Evolutionary conservation across 2,113 vertebrate genomes (phyloP).

Genomic region (Dicaeum eximium): DNA sequence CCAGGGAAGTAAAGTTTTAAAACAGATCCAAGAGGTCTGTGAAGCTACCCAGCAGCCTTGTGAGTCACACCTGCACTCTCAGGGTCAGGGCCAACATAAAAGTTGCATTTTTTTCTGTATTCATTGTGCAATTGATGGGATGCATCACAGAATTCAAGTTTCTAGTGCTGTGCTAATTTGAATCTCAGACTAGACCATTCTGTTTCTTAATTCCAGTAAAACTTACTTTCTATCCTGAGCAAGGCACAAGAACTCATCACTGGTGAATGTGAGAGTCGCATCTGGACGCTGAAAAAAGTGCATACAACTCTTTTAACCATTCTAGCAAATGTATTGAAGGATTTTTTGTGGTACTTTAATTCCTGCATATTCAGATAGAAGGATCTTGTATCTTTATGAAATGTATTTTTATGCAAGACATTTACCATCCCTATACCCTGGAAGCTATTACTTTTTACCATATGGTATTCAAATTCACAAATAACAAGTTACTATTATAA

Average conservation of each 20-base stretch:
- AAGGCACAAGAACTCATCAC: background rate
- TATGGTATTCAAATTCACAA: background rate
- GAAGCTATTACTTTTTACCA: background rate
- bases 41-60: background rate
- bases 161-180: background rate
- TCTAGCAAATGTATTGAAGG: background rate
- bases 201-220: background rate
- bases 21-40: background rate
- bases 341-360: background rate
- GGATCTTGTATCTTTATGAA: background rate
- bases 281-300: background rate
- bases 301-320: background rate
- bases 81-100: background rate
- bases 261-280: background rate
- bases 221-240: background rate
- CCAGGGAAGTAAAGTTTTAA: background rate
- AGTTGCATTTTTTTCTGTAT: background rate
- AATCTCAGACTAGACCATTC: background rate
- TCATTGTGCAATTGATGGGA: background rate
- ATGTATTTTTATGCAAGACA: background rate
- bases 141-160: background rate
- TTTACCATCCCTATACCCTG: background rate
- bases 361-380: background rate
- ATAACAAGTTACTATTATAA: constrained; percentile 1
- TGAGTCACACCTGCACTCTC: background rate